Percentiles rank a stretch among this genome's conserved stretches.
phyloP scores from a whole-genome alignment of 2,888 invertebrate species.

The Buathra laborator region DNA sequence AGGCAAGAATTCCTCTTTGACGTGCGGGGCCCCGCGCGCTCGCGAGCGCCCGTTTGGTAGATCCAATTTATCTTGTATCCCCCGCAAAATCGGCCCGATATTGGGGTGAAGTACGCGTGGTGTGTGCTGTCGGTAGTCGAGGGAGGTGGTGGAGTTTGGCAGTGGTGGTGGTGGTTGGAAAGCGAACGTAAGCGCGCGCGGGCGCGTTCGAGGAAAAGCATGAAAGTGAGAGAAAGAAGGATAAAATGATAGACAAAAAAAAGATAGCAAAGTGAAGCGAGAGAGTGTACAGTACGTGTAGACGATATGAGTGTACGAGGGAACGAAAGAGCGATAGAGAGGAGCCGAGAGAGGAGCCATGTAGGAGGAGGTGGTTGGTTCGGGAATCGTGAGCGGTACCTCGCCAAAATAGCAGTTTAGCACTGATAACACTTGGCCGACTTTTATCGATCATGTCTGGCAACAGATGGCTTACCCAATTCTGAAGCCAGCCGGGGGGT shows the following conservation, averaged over 20 bases:
- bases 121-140: slow-evolving; percentile 46
- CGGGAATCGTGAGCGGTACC: slow-evolving; percentile 54
- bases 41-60: slow-evolving; percentile 70
- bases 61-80: slow-evolving; percentile 78
- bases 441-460: slow-evolving; percentile 85
- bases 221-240: slow-evolving; percentile 46
- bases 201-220: slow-evolving; percentile 42
- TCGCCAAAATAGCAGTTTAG: slow-evolving; percentile 74
- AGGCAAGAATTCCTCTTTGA: slow-evolving; percentile 77
- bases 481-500: slow-evolving; percentile 71
- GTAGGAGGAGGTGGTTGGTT: slow-evolving; percentile 56
- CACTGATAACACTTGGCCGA: slow-evolving; percentile 84
- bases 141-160: slow-evolving; percentile 10
- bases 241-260: slow-evolving; percentile 44
- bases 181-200: slow-evolving; percentile 36
- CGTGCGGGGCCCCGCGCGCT: slow-evolving; percentile 72
- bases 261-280: slow-evolving; percentile 46
- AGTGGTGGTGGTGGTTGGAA: slow-evolving; percentile 11
- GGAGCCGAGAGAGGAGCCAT: slow-evolving; percentile 36
- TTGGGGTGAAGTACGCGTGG: slow-evolving; percentile 64
- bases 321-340: slow-evolving; percentile 27
- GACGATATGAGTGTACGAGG: slow-evolving; percentile 14
- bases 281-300: slow-evolving; percentile 30
- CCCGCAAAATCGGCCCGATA: slow-evolving; percentile 68
- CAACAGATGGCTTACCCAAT: slow-evolving; percentile 85